A percentile compares a stretch with the other conserved stretches of the same genome.
Evolutionary conservation across 2,113 vertebrate species (phyloP).

Genomic region (Oceanites oceanicus): DNA sequence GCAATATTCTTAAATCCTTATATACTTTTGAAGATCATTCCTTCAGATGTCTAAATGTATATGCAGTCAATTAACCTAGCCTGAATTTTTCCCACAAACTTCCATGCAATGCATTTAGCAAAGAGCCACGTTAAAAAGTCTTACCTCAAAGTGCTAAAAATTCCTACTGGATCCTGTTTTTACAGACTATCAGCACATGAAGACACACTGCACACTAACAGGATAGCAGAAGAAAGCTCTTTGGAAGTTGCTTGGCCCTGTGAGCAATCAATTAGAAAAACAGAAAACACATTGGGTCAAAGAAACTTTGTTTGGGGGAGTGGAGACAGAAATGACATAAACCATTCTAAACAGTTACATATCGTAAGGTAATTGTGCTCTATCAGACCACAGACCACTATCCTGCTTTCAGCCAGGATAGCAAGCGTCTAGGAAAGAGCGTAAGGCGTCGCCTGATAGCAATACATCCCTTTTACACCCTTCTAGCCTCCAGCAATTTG

Average conservation of each 20-base stretch:
- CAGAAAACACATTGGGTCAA: background rate
- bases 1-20: background rate
- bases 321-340: background rate
- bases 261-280: background rate
- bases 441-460: rapidly evolving
- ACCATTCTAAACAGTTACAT: background rate
- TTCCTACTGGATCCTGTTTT: background rate
- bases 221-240: background rate
- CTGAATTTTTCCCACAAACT: background rate
- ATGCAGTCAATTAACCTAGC: background rate
- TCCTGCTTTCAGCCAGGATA: background rate
- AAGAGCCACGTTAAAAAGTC: background rate
- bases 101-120: background rate
- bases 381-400: background rate
- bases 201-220: background rate
- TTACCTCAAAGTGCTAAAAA: conserved; percentile 31
- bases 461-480: background rate
- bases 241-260: background rate
- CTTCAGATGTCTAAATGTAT: background rate
- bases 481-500: background rate
- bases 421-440: too few species aligned
- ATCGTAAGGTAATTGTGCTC: background rate
- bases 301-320: background rate
- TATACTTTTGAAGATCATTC: background rate
- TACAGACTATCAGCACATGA: background rate